Percentiles rank a stretch among this genome's conserved stretches.
Evolutionary conservation across 2,797 vertebrate genomes (phyloP).

Genomic region (Cygnus olor): DNA sequence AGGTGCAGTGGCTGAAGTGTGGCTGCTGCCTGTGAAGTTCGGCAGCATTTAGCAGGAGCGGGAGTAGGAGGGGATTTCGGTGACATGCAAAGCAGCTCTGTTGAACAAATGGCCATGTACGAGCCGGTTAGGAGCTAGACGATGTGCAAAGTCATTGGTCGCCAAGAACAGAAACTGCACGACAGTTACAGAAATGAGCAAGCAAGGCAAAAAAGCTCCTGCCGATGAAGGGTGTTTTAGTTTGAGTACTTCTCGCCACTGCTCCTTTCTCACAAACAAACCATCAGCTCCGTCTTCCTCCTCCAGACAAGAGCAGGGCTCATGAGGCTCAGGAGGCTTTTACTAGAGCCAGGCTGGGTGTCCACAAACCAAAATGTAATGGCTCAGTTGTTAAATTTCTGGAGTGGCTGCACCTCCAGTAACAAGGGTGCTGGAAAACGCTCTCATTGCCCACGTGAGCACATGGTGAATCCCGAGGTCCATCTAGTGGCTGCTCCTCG

Average conservation of each 20-base stretch:
- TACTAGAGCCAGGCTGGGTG: background rate
- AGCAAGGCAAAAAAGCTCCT: no score
- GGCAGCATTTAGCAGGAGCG: no score
- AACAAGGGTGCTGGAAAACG: background rate
- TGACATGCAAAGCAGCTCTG: no score
- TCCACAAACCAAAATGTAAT: background rate
- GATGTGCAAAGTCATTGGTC: background rate
- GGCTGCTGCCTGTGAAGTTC: background rate
- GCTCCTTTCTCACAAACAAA: background rate
- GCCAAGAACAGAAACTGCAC: background rate
- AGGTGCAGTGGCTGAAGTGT: background rate
- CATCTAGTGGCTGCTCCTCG: background rate
- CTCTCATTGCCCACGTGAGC: background rate
- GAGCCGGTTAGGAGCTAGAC: background rate
- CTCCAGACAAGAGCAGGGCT: background rate
- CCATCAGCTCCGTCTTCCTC: background rate
- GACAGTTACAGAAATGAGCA: no score
- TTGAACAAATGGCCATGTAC: rapidly evolving
- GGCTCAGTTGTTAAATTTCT: background rate
- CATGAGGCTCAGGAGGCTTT: background rate
- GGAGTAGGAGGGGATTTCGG: background rate
- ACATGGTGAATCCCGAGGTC: background rate
- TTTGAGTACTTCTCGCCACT: background rate
- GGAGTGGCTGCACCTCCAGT: background rate
- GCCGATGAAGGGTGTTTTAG: rapidly evolving